Base-by-base conservation (phyloP, 2,888 invertebrate genomes). In the Leptogaster cylindrica region DNA sequence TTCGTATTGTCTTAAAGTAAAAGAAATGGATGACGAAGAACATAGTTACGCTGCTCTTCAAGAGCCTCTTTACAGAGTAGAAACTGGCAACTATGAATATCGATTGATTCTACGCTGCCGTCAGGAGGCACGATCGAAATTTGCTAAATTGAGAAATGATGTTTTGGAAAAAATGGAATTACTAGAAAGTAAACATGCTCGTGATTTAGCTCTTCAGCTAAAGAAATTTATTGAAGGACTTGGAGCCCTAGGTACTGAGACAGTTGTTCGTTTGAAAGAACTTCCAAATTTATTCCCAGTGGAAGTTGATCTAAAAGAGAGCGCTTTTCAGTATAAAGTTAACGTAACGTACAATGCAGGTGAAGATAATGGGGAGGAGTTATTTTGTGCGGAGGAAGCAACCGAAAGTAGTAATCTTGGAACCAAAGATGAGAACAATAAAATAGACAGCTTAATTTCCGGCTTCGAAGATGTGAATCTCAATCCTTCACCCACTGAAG, bases 1-100 rank as follows among this genome's bases (percentile, higher is more conserved):
- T 65, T 98, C 98, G 0, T 99, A 99, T 79, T 99, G 99, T 77
- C 83, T 99, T 66, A 99, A 99, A 83, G 96, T 99, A 0, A 99
- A 99, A 79, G 99, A 99, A 81, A 93, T 99, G 93, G 99, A 99
- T 74, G 99, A 99, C 77, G 99, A 99, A 77, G 97, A 98, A 76
- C 95, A 95, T 73, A 93, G 93, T 48, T 97, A 93, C 76, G 91
- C 91, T 4, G 89, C 93, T 0, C 77, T 98, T 10, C 96, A 97
- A 77, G 99, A 99, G 78, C 97, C 97, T 0, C 82, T 99, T 33
- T 99, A 99, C 78, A 86, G 99, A 41, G 95, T 99, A 0, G 99
- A 99, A 81, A 98, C 98, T 0, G 99, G 99, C 46, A 99, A 99
- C 80, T 99, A 99, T 82, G 99, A 99, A 80, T 99, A 99, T 80